Conservation (phyloP, 2,797 vertebrate species). For the Poecile montanus region DNA sequence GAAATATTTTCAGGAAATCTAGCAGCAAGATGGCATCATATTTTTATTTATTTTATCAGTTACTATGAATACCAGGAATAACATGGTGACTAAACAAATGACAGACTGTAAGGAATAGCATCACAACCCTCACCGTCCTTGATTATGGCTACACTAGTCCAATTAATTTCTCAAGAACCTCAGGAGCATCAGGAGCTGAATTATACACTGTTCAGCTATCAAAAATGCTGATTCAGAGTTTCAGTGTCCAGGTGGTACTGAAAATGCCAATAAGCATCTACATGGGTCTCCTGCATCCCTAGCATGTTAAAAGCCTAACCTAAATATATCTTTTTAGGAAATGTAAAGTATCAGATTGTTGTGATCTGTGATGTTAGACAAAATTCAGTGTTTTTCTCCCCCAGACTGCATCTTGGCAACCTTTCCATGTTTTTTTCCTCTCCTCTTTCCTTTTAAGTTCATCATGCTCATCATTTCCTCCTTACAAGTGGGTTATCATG, state of each 20-base stretch:
- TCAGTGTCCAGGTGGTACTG: neutral
- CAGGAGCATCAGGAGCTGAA: neutral
- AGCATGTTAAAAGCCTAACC: neutral
- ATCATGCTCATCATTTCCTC: neutral
- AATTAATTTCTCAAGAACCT: neutral
- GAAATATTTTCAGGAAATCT: neutral
- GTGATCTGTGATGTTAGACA: neutral
- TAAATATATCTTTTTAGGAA: neutral
- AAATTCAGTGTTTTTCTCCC: neutral
- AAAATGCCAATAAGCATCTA: neutral
- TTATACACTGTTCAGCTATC: neutral
- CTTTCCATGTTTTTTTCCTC: neutral
- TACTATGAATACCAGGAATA: neutral
- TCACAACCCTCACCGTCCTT: neutral
- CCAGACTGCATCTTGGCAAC: neutral
- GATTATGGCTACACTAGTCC: neutral
- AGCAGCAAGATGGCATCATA: neutral
- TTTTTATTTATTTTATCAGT: neutral
- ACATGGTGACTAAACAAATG: neutral
- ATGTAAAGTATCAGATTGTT: neutral
- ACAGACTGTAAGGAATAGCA: neutral
- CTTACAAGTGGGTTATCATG: constrained; percentile 16
- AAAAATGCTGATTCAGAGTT: neutral
- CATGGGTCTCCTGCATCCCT: neutral
- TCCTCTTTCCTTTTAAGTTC: neutral